Conservation (phyloP, 2,797 vertebrate genomes). For the Meda fulgida region DNA sequence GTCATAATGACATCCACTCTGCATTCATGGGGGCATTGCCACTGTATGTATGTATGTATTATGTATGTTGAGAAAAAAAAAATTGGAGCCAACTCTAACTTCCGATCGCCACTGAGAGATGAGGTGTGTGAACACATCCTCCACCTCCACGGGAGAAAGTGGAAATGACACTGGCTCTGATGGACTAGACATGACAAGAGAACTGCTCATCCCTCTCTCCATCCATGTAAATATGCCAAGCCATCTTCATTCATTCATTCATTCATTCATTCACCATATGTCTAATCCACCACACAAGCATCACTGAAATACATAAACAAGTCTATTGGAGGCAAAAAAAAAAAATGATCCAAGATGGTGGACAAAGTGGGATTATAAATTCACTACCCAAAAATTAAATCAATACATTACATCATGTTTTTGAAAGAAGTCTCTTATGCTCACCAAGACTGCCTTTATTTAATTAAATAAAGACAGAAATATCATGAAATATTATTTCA, state of each 20-base stretch:
- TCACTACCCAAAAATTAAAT: background rate
- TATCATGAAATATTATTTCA: background rate
- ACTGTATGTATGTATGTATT: conserved; percentile 85
- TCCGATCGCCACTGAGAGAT: conserved; percentile 28
- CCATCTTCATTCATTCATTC: conserved; percentile 46
- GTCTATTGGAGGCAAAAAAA: background rate
- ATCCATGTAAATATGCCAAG: conserved; percentile 31
- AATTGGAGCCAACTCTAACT: conserved; percentile 65
- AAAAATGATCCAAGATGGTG: background rate
- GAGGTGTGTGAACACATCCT: conserved; percentile 30
- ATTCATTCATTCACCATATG: conserved; percentile 38
- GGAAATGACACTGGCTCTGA: conserved; percentile 17
- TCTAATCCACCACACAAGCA: background rate
- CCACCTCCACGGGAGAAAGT: background rate
- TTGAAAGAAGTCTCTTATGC: too few relatives aligned
- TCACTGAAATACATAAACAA: background rate
- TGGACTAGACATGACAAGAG: conserved; percentile 56
- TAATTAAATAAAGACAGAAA: background rate
- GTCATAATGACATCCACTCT: conserved; percentile 74
- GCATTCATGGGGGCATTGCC: conserved; percentile 83
- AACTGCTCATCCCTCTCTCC: conserved; percentile 54
- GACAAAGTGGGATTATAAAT: background rate
- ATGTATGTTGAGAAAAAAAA: conserved; percentile 77
- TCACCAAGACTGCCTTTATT: background rate
- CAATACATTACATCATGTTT: background rate